phyloP scores from a whole-genome alignment of 2,888 invertebrate species.

The Heterodera filipjevi region DNA sequence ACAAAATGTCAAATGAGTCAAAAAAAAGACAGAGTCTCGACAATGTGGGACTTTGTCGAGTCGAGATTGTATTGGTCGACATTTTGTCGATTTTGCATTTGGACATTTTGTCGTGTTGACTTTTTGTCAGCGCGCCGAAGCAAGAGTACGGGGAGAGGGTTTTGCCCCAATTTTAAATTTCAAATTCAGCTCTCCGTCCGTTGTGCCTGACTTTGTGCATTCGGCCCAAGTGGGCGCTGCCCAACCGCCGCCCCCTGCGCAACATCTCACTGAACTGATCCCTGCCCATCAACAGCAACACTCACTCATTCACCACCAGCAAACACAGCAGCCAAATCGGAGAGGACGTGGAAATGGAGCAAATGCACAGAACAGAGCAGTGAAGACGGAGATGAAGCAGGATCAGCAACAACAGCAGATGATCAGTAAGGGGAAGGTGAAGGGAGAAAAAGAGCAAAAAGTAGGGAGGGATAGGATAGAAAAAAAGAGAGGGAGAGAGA shows the following conservation, averaged over 20 bases:
- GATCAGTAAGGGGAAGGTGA: neutral
- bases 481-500: no score
- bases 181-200: constrained; percentile 23
- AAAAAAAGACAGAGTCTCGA: no score
- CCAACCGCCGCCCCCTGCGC: neutral
- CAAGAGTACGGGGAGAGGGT: no score
- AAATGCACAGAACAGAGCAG: neutral
- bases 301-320: neutral
- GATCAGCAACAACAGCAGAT: neutral
- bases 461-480: no score
- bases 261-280: constrained; percentile 14
- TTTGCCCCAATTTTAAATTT: neutral
- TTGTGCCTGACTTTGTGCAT: constrained; percentile 10
- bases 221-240: neutral
- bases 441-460: neutral
- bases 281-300: constrained; percentile 10
- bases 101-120: no score
- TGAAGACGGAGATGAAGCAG: constrained; percentile 12
- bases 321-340: neutral
- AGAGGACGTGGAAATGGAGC: neutral
- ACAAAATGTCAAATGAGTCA: no score
- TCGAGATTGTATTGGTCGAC: no score
- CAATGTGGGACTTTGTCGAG: no score
- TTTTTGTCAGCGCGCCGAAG: no score
- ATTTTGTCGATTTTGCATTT: no score